phyloP scores from a whole-genome alignment of 2,888 invertebrate species.

The Chymomyza caudatula region DNA sequence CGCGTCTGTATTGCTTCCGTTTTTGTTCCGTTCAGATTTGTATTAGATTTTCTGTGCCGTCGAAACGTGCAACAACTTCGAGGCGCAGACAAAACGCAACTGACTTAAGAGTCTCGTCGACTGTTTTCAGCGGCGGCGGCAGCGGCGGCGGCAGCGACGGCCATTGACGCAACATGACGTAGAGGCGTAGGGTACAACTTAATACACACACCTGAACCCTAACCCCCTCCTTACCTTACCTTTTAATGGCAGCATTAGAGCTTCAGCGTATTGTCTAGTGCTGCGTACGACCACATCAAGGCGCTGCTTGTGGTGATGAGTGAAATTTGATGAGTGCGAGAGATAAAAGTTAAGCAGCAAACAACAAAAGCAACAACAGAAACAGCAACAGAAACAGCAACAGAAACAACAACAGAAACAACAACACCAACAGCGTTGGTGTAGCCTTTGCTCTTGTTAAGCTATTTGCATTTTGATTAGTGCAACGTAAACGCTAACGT shows the following conservation, averaged over 20 bases:
- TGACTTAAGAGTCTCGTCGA: slow-evolving; percentile 40
- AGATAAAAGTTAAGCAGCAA: slow-evolving; percentile 34
- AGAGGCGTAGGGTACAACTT: slow-evolving; percentile 4
- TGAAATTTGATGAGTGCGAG: slow-evolving; percentile 53
- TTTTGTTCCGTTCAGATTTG: neutral
- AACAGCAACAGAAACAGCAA: neutral
- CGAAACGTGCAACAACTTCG: slow-evolving; percentile 3
- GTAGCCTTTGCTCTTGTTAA: slow-evolving; percentile 15
- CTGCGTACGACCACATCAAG: neutral
- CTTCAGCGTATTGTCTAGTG: neutral
- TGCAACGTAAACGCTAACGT: neutral
- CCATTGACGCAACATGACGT: slow-evolving; percentile 32
- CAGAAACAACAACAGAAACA: neutral
- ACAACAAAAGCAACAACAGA: neutral
- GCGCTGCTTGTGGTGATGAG: slow-evolving; percentile 29
- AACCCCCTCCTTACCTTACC: no score
- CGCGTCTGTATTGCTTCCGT: neutral
- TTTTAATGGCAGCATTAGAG: no score
- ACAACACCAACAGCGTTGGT: slow-evolving; percentile 5
- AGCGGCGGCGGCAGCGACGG: slow-evolving; percentile 28
- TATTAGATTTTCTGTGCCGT: neutral
- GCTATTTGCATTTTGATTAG: slow-evolving; percentile 49
- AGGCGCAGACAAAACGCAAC: slow-evolving; percentile 63
- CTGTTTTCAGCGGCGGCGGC: slow-evolving; percentile 22
- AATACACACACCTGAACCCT: slow-evolving; percentile 1